Evolutionary conservation across 2,113 vertebrate genomes (phyloP).

Genomic region (Origma solitaria): DNA sequence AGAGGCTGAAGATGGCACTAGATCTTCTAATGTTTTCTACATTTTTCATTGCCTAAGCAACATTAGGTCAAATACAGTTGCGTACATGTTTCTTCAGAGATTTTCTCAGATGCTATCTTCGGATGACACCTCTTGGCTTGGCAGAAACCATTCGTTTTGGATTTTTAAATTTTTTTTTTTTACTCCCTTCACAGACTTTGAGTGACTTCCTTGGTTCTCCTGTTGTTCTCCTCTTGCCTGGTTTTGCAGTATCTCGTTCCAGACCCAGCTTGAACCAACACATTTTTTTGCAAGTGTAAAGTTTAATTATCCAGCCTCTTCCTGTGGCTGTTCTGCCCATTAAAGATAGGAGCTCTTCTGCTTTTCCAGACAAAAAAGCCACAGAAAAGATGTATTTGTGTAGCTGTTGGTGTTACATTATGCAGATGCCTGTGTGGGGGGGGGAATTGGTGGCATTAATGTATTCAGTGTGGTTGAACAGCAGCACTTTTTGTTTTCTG

Average conservation of each 20-base stretch:
- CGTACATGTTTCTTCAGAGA: neutral
- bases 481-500: neutral
- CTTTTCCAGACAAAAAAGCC: neutral
- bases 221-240: neutral
- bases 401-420: neutral
- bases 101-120: neutral
- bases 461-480: neutral
- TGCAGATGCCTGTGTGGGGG: neutral
- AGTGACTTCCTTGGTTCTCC: neutral
- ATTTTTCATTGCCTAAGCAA: neutral
- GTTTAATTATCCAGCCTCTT: neutral
- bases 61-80: neutral
- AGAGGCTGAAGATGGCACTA: neutral
- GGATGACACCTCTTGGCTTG: neutral
- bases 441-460: neutral
- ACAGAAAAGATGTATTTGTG: neutral
- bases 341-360: neutral
- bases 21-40: neutral
- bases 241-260: neutral
- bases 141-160: neutral
- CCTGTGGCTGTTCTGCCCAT: neutral
- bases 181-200: accelerated
- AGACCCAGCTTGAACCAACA: neutral
- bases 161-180: neutral
- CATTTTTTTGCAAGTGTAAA: neutral